Percentiles rank a stretch among this genome's conserved stretches.
phyloP scores from a whole-genome alignment of 2,113 vertebrate species.

The Chionomys nivalis region DNA sequence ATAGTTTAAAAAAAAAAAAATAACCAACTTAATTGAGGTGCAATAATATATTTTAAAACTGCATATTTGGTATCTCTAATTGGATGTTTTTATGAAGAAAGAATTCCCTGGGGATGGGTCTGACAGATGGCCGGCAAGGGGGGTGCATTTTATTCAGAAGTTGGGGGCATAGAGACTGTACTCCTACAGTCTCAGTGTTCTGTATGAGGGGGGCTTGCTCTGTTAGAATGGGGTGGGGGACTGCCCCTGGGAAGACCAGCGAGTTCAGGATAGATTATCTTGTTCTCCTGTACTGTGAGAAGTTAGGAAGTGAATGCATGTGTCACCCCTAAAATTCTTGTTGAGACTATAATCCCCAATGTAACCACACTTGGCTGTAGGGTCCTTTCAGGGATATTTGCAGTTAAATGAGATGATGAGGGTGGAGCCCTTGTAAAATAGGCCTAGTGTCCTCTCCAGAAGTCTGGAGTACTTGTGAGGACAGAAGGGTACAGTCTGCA shows the following conservation, averaged over 20 bases:
- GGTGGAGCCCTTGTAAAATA: background rate
- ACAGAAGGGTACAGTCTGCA: accelerated
- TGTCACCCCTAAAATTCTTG: background rate
- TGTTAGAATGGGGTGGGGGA: background rate
- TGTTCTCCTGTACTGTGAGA: too few species aligned
- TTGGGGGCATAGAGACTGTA: background rate
- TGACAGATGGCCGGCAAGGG: background rate
- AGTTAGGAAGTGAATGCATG: background rate
- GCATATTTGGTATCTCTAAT: background rate
- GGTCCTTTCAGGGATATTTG: background rate
- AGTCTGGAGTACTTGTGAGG: background rate
- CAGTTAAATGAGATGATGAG: background rate
- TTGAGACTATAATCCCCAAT: background rate
- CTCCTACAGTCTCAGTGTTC: background rate
- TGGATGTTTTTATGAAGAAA: background rate
- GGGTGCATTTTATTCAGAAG: background rate
- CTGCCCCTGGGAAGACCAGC: background rate
- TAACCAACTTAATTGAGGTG: background rate
- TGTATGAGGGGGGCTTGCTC: accelerated
- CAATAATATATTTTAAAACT: background rate
- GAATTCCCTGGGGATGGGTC: background rate
- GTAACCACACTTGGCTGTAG: background rate
- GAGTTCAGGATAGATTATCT: background rate
- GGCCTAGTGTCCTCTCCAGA: background rate
- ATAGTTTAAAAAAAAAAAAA: background rate